phyloP scores from a whole-genome alignment of 2,797 vertebrate species.

The Anableps anableps region DNA sequence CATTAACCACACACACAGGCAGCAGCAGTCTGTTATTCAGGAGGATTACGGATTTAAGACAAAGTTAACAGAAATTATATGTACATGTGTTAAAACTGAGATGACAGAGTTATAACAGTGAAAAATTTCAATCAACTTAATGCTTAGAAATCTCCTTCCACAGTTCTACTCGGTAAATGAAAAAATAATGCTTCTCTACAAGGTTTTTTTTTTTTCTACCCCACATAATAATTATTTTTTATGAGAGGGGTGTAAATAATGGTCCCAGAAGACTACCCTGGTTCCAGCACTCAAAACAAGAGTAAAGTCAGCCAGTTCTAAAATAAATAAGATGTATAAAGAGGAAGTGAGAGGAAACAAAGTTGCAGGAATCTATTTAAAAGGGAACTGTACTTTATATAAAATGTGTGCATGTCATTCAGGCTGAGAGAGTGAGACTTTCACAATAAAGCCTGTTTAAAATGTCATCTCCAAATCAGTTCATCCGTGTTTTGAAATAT shows the following conservation, averaged over 20 bases:
- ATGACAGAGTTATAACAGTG: neutral
- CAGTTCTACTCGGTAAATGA: neutral
- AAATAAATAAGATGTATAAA: neutral
- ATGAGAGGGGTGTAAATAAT: neutral
- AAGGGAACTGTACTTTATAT: neutral
- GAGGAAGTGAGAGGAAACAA: neutral
- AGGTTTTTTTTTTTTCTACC: neutral
- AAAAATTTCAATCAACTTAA: neutral
- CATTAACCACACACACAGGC: too few species aligned
- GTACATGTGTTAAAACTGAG: neutral
- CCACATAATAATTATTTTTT: neutral
- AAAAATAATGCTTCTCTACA: neutral
- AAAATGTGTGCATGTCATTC: neutral
- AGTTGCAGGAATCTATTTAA: neutral
- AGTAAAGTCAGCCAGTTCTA: neutral
- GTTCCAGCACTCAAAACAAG: neutral
- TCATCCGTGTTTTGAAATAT: too few species aligned
- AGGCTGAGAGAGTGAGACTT: neutral
- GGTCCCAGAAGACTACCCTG: neutral
- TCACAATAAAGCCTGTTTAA: too few species aligned
- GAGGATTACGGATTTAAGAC: neutral
- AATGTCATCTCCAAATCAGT: too few species aligned
- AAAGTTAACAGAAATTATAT: neutral
- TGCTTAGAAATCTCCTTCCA: neutral
- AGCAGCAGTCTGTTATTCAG: too few species aligned